phyloP scores from a whole-genome alignment of 2,113 vertebrate genomes.

The Amblyornis subalaris region DNA sequence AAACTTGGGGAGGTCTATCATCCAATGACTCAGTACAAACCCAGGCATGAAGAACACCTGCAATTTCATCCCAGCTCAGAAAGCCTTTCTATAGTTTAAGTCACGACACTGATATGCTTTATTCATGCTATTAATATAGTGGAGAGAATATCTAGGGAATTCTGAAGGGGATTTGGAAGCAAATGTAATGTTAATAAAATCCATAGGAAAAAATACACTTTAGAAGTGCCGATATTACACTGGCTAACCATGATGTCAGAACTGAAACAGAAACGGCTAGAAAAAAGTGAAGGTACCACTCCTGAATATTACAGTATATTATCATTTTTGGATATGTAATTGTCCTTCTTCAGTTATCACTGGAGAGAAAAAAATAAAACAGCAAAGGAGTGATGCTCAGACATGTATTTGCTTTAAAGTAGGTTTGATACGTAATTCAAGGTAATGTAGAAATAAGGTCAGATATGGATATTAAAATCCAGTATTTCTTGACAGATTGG shows the following conservation, averaged over 20 bases:
- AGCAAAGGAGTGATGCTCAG: not conserved
- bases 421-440: not conserved
- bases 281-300: not conserved
- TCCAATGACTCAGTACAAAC: not conserved
- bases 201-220: fast-evolving
- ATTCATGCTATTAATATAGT: not conserved
- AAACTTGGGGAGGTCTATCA: not conserved
- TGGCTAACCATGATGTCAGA: not conserved
- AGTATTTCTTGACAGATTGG: not conserved
- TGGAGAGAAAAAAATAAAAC: not conserved
- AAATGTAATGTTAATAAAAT: not conserved
- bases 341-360: not conserved
- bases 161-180: not conserved
- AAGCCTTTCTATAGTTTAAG: not conserved
- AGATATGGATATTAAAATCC: not conserved
- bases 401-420: not conserved
- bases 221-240: not conserved
- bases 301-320: not conserved
- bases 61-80: not conserved
- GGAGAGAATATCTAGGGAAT: not conserved
- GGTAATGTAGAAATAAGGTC: not conserved
- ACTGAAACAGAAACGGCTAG: not conserved
- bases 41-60: not conserved
- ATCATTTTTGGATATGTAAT: not conserved
- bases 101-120: not conserved